phyloP scores from a whole-genome alignment of 2,888 invertebrate genomes.

The Synergus laeviventris region DNA sequence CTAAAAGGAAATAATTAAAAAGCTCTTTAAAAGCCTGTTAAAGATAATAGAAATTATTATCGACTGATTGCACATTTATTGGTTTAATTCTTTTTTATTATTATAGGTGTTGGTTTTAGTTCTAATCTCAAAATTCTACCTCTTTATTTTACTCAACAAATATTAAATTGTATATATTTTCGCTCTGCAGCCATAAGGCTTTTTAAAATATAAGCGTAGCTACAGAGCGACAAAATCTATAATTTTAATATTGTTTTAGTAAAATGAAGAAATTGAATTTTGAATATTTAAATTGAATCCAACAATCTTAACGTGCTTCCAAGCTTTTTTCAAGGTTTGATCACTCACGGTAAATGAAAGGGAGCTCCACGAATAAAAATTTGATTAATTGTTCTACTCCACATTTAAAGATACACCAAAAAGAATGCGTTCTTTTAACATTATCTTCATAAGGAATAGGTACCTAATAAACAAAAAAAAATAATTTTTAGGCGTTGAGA shows the following conservation, averaged over 20 bases:
- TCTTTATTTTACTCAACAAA: no score
- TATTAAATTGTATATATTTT: no score
- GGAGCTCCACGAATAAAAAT: not conserved
- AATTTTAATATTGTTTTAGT: no score
- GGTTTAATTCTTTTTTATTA: not conserved
- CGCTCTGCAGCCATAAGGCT: no score
- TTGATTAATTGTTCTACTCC: not conserved
- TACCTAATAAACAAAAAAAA: conserved; percentile 5
- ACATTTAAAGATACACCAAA: conserved; percentile 2
- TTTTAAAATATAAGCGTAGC: no score
- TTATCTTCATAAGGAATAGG: not conserved
- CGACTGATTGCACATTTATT: not conserved
- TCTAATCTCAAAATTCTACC: no score
- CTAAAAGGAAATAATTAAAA: conserved; percentile 52
- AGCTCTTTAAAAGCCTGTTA: not conserved
- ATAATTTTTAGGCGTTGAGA: not conserved
- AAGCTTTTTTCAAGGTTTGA: not conserved
- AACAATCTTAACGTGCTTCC: not conserved
- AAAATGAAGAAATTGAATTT: no score
- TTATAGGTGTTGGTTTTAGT: no score
- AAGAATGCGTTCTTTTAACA: not conserved
- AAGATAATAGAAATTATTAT: not conserved
- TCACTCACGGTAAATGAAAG: conserved; percentile 19
- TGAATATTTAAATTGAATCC: no score
- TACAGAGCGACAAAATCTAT: no score